A percentile compares a stretch with the other conserved stretches of the same genome.
Evolutionary conservation across 1,140 invertebrate species (phyloP).

Genomic region (Batillaria attramentaria): DNA sequence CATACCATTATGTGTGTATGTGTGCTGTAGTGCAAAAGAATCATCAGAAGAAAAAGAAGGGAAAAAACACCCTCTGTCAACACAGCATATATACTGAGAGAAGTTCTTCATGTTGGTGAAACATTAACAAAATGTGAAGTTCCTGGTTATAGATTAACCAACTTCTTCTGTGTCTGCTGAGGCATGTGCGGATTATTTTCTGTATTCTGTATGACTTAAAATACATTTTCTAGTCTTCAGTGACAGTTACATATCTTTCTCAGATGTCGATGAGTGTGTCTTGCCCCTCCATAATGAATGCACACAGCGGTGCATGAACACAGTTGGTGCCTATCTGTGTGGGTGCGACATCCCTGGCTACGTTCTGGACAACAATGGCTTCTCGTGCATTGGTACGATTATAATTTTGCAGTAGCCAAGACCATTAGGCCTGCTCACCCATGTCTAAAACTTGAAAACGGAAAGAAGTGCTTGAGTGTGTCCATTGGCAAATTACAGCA

Average conservation of each 20-base stretch:
- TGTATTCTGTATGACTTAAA: too few species aligned
- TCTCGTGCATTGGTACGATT: conserved; percentile 19
- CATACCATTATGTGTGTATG: too few species aligned
- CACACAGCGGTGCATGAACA: conserved; percentile 22
- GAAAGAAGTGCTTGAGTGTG: too few species aligned
- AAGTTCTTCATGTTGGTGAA: too few species aligned
- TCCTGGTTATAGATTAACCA: background rate
- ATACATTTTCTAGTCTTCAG: too few species aligned
- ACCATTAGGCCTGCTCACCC: background rate
- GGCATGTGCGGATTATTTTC: too few species aligned
- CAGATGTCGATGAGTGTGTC: conserved; percentile 32
- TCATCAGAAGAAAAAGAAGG: too few species aligned
- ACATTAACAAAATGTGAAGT: background rate
- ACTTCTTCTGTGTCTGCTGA: background rate
- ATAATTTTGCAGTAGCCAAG: background rate
- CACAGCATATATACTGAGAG: too few species aligned
- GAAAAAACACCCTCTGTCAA: too few species aligned
- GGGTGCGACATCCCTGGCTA: conserved; percentile 4
- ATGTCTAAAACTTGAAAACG: too few species aligned
- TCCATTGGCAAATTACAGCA: too few species aligned
- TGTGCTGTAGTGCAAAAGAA: too few species aligned
- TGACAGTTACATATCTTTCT: background rate
- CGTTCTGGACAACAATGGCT: background rate
- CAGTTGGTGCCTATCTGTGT: background rate
- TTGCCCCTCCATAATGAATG: background rate